Base-by-base conservation (phyloP, 2,888 invertebrate genomes). In the Drosophila demipolita region DNA sequence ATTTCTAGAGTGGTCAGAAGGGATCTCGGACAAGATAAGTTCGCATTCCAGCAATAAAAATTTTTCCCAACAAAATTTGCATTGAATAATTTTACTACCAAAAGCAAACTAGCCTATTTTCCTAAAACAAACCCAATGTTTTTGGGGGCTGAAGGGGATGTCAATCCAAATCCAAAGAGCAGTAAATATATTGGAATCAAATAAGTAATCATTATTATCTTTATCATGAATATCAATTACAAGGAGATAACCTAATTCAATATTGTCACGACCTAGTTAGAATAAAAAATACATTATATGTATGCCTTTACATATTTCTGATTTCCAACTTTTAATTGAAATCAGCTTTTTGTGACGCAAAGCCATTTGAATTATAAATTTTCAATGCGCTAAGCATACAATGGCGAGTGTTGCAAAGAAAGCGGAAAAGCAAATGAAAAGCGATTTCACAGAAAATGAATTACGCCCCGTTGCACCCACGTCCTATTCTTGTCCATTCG, bases 391-490 rank as follows among this genome's bases (percentile, higher is more conserved):
- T 58, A 32, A 54, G 23, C 33, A 42, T 42, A 36, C 12, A 66
- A 66, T 17, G 29, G n/a, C n/a, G 36, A 57, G 35, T 35, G 49
- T 38, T 26, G 66, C 55, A 61, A 62, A 55, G 52, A 12, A 48
- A 48, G 11, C 29, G 17, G 45, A 52, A 52, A 9, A 35, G 29
- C 49, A 49, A 50, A n/a, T 20, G n/a, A 6, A 61, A 66, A 57
- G 49, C 59, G 66, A 71, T 80, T 86, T 78, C 45, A 38, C n/a
- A 53, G 66, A 68, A 78, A 74, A 23, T 45, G 23, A 45, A 74
- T 80, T 40, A 75, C 69, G 78, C 66, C 53, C 12, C 67, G 49
- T 29, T 49, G 83, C 68, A 67, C 86, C 74, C 79, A 75, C 72
- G 59, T 50, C n/a, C 17, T 8, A n/a, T 23, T 11, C n/a, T n/a